Base-by-base conservation (phyloP, 2,797 vertebrate species). In the Loris lydekkerianus region DNA sequence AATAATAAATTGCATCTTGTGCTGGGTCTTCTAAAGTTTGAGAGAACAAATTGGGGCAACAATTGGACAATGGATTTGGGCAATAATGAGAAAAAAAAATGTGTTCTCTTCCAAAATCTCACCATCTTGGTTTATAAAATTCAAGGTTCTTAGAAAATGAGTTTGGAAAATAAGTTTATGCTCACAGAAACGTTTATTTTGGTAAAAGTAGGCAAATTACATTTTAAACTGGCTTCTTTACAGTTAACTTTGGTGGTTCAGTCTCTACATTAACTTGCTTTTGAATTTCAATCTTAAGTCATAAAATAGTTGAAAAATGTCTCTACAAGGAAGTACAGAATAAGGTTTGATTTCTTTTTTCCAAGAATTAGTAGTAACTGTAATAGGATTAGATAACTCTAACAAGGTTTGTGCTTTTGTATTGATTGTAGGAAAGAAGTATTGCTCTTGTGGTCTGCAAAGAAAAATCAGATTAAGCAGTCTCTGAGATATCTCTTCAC, bases 101-200 rank as follows among this genome's bases (percentile, higher is more conserved):
- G 81, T 94, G 21, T 56, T 14, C 2, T 93, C 15, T 89, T 73
- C 9, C 70, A 94, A 94, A 87, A 90, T 20, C 20, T 94, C 3
- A 4, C 13, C 21, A 61, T 86, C 56, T 31, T 67, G 14, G 84
- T 3, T 95, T 95, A 40, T 43, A 86, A 96, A 85, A 94, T 31
- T 53, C 70, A 81, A 69, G 80, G 67, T 1, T 89, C 37, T 75
- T 88, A 78, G 86, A 5, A 56, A 53, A 53, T 15, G 49, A 53
- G 14, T 53, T 53, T 53, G 84, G 95, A 76, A 82, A 91, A 89
- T 73, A 94, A 75, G 86, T 91, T 69, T 21, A 31, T 46, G 14
- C 72, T 89, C 14, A 49, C 78, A 89, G 91, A 86, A 70, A 89
- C 58, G 34, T 60, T 90, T 82, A 49, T 96, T 97, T 89, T 72